phyloP scores from a whole-genome alignment of 2,797 vertebrate genomes.

The Lepidocolaptes lacrymiger region DNA sequence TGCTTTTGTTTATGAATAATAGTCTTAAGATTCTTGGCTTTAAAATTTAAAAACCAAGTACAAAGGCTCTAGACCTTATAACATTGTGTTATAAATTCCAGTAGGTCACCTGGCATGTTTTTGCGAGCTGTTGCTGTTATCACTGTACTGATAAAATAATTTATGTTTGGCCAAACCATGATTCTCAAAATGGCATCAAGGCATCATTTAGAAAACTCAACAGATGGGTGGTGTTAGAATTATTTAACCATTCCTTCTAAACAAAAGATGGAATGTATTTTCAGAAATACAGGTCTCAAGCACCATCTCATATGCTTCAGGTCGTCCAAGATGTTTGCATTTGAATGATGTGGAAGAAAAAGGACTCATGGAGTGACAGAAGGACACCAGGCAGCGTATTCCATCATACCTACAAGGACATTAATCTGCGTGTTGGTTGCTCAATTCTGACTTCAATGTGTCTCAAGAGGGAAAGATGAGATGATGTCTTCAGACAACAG shows the following conservation, averaged over 20 bases:
- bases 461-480: not conserved
- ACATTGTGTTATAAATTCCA: not conserved
- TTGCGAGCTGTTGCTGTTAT: not conserved
- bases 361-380: not conserved
- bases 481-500: not conserved
- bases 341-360: not conserved
- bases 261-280: not conserved
- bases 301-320: not conserved
- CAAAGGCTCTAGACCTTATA: not conserved
- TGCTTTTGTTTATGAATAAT: not conserved
- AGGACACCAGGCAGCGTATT: not conserved
- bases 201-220: not conserved
- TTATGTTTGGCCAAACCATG: not conserved
- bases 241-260: not conserved
- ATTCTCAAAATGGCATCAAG: not conserved
- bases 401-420: not conserved
- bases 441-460: not conserved
- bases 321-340: not conserved
- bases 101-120: not conserved
- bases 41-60: not conserved
- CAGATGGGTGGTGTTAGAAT: not conserved
- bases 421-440: not conserved
- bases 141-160: not conserved
- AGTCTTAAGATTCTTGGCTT: not conserved
- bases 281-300: not conserved